Percentiles rank a stretch among this genome's conserved stretches.
These are phyloP conservation scores for Dasysyrphus albostriatus DNA, from an alignment of 2,888 invertebrate species.

Conservation along the genomic window DNA sequence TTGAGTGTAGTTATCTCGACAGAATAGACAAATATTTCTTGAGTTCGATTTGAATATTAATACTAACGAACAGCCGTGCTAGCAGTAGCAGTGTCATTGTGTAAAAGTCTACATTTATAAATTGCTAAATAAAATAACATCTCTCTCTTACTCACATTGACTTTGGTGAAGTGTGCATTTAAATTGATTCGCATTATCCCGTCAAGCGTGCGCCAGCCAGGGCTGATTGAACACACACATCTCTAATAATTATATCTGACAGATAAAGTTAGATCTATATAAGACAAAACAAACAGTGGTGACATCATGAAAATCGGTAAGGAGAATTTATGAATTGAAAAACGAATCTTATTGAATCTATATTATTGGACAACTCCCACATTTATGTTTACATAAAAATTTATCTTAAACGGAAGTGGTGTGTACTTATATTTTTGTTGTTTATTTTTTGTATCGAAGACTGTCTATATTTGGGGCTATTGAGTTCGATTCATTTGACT, in stretches of 20 bases:
- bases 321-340: constrained; percentile 30
- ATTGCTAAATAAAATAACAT: neutral
- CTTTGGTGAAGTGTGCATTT: constrained; percentile 28
- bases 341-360: constrained; percentile 11
- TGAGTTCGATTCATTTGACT: neutral
- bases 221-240: constrained; percentile 36
- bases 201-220: neutral
- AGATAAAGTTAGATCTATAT: constrained; percentile 26
- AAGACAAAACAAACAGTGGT: constrained; percentile 17
- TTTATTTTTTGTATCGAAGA: too few relatives aligned
- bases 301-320: constrained; percentile 68
- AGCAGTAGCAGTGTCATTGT: constrained; percentile 8
- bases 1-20: constrained; percentile 25
- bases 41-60: constrained; percentile 15
- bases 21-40: constrained; percentile 22
- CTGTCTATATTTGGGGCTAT: neutral
- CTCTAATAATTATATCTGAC: constrained; percentile 25
- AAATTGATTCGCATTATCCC: constrained; percentile 19
- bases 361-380: constrained; percentile 23
- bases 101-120: constrained; percentile 28
- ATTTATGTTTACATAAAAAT: neutral
- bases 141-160: neutral
- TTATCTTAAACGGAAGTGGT: constrained; percentile 8
- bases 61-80: neutral
- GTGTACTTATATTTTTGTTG: neutral